These are phyloP conservation scores for Serranus cabrilla DNA, from an alignment of 2,797 vertebrate species.

Conservation along the genomic window DNA sequence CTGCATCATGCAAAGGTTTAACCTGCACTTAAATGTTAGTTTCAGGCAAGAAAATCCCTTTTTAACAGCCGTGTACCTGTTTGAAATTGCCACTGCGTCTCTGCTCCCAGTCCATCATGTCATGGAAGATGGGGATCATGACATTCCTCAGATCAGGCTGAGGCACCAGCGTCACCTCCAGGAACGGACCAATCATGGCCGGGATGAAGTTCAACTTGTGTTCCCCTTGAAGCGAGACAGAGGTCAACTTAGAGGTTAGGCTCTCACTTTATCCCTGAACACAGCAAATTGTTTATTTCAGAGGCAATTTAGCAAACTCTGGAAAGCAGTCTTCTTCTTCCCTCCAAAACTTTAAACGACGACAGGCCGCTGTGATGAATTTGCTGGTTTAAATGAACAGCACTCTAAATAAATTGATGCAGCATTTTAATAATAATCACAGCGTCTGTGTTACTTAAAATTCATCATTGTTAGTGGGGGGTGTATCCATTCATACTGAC, in stretches of 20 bases:
- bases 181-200: conserved; percentile 96
- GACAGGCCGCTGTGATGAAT: conserved; percentile 1
- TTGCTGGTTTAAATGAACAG: conserved; percentile 7
- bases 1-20: neutral
- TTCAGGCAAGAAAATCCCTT: neutral
- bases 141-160: conserved; percentile 97
- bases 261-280: conserved; percentile 16
- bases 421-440: conserved; percentile 14
- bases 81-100: conserved; percentile 97
- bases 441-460: conserved; percentile 7
- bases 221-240: conserved; percentile 87
- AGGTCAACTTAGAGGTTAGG: conserved; percentile 19
- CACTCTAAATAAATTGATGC: neutral
- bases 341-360: neutral
- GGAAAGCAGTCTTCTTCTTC: neutral
- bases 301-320: conserved; percentile 22
- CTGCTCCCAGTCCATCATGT: conserved; percentile 99
- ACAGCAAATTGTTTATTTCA: conserved; percentile 18
- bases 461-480: neutral
- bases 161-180: conserved; percentile 98
- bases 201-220: conserved; percentile 99
- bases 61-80: conserved; percentile 86
- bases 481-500: neutral
- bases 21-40: neutral
- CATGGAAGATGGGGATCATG: conserved; percentile 99